A percentile compares a stretch with the other conserved stretches of the same genome.
These are phyloP conservation scores for Mycteria americana DNA, from an alignment of 2,797 vertebrate genomes.

Conservation along the genomic window DNA sequence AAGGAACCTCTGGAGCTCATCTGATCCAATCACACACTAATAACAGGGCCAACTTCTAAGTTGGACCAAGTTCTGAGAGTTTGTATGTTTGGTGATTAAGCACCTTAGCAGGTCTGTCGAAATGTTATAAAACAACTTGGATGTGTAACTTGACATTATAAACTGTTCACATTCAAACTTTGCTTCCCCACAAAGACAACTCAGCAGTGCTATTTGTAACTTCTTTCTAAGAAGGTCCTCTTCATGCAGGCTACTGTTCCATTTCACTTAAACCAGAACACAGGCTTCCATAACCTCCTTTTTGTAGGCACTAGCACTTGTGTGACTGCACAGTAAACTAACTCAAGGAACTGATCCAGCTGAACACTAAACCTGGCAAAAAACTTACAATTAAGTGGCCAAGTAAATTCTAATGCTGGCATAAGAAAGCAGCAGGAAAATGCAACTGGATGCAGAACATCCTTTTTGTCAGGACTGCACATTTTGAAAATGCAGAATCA, in stretches of 20 bases:
- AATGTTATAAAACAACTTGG: not conserved
- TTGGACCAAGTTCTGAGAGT: not conserved
- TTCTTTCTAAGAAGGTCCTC: not conserved
- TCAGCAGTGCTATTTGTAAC: not conserved
- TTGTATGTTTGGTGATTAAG: not conserved
- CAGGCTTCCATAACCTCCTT: not conserved
- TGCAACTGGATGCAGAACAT: not conserved
- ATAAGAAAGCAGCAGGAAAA: not conserved
- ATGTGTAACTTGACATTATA: not conserved
- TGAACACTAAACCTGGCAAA: constrained; percentile 12
- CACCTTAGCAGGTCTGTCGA: not conserved
- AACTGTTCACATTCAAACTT: not conserved
- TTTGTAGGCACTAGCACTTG: not conserved
- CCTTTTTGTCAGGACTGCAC: not conserved
- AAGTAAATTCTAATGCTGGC: constrained; percentile 29
- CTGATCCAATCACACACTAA: not conserved
- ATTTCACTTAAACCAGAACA: not conserved
- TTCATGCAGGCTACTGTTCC: not conserved
- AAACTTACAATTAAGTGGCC: not conserved
- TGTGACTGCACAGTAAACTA: not conserved
- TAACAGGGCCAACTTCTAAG: not conserved
- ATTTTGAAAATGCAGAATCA: not conserved
- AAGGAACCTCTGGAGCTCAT: not conserved
- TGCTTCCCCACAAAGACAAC: not conserved
- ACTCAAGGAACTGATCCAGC: not conserved